Conservation (phyloP, 2,113 vertebrate species). For the Turnix velox region DNA sequence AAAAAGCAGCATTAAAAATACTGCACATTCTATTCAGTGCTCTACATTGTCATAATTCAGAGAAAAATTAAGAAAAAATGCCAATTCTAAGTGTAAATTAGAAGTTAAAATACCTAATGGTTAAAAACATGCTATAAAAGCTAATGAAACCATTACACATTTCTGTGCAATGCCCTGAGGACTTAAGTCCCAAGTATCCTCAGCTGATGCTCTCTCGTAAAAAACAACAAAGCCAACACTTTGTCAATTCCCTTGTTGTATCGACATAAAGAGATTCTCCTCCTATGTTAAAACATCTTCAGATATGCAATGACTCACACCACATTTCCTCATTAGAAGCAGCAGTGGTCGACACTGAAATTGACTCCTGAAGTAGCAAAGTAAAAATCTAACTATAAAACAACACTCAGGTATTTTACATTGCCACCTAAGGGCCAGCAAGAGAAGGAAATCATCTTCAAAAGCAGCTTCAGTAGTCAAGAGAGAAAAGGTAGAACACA, state of each 20-base stretch:
- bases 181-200: neutral
- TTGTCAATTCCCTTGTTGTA: too few relatives aligned
- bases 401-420: neutral
- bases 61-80: neutral
- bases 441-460: neutral
- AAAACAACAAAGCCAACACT: neutral
- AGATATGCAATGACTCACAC: accelerated
- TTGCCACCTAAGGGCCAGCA: accelerated
- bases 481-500: neutral
- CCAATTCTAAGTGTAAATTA: neutral
- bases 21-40: neutral
- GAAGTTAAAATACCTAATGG: neutral
- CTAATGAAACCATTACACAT: neutral
- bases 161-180: neutral
- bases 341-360: neutral
- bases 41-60: neutral
- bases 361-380: neutral
- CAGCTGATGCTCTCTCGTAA: neutral
- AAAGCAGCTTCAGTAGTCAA: neutral
- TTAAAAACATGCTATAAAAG: neutral
- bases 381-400: neutral
- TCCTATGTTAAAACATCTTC: neutral
- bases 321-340: neutral
- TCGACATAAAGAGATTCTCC: neutral
- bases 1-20: neutral